phyloP scores from a whole-genome alignment of 2,113 vertebrate genomes.

The Pachypanchax playfairii region DNA sequence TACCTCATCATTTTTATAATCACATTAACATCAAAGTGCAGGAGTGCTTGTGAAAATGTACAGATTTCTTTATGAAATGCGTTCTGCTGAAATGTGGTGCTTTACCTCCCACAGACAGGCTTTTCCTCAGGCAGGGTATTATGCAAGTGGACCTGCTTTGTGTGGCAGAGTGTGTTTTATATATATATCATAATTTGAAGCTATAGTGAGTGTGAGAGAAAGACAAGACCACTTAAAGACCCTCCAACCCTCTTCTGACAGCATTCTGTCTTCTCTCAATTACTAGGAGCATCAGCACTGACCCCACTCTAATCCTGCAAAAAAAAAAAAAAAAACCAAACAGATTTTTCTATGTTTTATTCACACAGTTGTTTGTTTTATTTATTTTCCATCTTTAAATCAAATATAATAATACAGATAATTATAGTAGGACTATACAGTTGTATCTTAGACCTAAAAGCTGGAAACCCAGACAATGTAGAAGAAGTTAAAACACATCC shows the following conservation, averaged over 20 bases:
- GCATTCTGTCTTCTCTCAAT: conserved; percentile 46
- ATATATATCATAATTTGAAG: conserved; percentile 48
- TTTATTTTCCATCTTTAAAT: too few species aligned
- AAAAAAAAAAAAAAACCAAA: too few species aligned
- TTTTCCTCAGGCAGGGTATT: conserved; percentile 54
- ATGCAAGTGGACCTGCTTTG: conserved; percentile 47
- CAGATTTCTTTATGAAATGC: conserved; percentile 15
- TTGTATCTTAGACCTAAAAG: too few species aligned
- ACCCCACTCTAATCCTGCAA: conserved; percentile 25
- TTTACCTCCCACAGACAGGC: conserved; percentile 64
- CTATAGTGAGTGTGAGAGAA: conserved; percentile 40
- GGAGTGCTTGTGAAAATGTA: conserved; percentile 7
- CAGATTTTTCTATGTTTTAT: too few species aligned
- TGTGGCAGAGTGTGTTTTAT: conserved; percentile 22
- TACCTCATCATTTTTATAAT: conserved; percentile 52
- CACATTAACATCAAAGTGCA: conserved; percentile 64
- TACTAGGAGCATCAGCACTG: conserved; percentile 28
- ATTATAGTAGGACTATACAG: too few species aligned
- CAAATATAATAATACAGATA: too few species aligned
- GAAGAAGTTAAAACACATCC: too few species aligned
- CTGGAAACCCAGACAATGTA: too few species aligned
- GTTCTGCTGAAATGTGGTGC: conserved; percentile 33
- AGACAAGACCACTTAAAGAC: conserved; percentile 57
- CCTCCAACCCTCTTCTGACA: conserved; percentile 46
- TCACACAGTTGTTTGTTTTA: too few species aligned